These are phyloP conservation scores for Leucoraja ocellata DNA, from an alignment of 2,797 vertebrate genomes.

Conservation along the genomic window DNA sequence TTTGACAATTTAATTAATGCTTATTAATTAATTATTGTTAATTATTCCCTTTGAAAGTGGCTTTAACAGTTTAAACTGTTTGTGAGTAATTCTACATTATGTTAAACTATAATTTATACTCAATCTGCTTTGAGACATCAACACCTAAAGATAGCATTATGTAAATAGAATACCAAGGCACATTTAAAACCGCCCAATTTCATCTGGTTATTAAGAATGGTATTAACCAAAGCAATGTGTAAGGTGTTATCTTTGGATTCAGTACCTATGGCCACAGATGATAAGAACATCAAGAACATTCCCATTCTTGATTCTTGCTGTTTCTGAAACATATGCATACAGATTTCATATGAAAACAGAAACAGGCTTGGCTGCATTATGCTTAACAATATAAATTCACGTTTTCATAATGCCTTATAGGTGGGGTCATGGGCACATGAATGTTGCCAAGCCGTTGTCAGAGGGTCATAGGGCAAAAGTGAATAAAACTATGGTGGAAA, in stretches of 20 bases:
- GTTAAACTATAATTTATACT: neutral
- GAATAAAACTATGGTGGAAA: neutral
- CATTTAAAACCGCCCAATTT: neutral
- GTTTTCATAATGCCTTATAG: neutral
- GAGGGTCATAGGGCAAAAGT: neutral
- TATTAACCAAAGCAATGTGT: neutral
- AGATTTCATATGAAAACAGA: neutral
- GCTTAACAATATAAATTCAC: neutral
- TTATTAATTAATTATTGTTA: neutral
- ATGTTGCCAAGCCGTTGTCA: neutral
- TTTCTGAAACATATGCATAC: neutral
- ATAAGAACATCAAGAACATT: neutral
- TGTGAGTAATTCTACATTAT: neutral
- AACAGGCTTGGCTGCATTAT: neutral
- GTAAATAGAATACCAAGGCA: neutral
- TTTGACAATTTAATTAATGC: too few species aligned
- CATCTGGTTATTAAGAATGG: neutral
- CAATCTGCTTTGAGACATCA: neutral
- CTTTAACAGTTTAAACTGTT: neutral
- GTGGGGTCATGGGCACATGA: neutral
- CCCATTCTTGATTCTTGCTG: neutral
- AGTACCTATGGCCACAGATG: neutral
- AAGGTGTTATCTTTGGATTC: neutral
- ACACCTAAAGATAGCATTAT: neutral
- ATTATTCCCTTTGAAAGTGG: neutral